Evolutionary conservation across 2,113 vertebrate genomes (phyloP), one percentile per base, ranked within the genome.

Genomic region (Zosterops pallidus): DNA sequence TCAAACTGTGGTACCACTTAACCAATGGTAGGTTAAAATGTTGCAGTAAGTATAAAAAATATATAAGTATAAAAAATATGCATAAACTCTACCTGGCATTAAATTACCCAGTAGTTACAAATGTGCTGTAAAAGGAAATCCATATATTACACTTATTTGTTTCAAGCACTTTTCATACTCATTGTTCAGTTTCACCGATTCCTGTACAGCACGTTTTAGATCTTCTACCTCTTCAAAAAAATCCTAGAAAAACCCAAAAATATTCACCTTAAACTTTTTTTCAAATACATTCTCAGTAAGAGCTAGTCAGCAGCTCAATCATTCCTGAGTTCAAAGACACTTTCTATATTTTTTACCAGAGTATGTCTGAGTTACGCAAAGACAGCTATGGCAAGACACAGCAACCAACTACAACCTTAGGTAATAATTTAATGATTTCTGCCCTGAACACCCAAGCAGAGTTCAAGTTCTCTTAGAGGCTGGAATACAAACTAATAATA

Each of bases 221-320:
- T 97, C 97, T 95, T 97, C 96, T 78, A 97, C 41, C 91, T 97
- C 97, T 83, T 97, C 96, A 86, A 97, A 97, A 95, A 97, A 97
- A 25, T 90, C 97, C 97, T 97, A 92, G 92, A 92, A 81, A 94
- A 92, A 89, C 23, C 71, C 64, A 85, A 60, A 95, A 82, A 87
- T 6, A 90, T 42, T 65, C 50, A 83, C 35, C 8, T 89, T 89
- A 39, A 59, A 63, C 53, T 83, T 65, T 78, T 52, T 60, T 79
- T 74, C 57, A 72, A 78, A 91, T 29, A 35, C 19, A 56, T 76
- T 91, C 49, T 78, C 86, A 53, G 0, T 12, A 70, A 46, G 8
- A 90, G 41, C 26, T 9, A 60, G 23, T 67, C 64, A 68, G n/a
- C 28, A 75, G 15, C 71, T 78, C 52, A 47, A 26, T 52, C 60